Percentiles rank a stretch among this genome's conserved stretches.
These are phyloP conservation scores for Yponomeuta sedellus DNA, from an alignment of 2,888 invertebrate species.

Conservation along the genomic window DNA sequence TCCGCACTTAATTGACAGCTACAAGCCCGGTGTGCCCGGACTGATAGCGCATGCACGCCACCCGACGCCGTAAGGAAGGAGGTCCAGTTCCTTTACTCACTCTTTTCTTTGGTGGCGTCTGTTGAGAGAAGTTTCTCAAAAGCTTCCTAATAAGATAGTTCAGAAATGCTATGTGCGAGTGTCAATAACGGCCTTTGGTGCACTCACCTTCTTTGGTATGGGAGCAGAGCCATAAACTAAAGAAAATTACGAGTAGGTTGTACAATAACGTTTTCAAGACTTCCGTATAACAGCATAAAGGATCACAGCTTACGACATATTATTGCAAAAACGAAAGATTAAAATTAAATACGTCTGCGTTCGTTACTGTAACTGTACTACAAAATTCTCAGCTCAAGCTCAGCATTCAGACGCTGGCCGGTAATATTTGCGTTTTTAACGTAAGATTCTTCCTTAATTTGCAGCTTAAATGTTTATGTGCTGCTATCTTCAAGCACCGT, in stretches of 20 bases:
- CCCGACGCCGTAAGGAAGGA: background rate
- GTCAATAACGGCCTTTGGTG: too few species aligned
- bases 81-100: background rate
- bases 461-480: background rate
- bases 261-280: too few species aligned
- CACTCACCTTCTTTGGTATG: too few species aligned
- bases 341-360: background rate
- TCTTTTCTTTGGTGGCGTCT: too few species aligned
- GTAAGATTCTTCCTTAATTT: background rate
- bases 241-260: too few species aligned
- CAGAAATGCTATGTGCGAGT: too few species aligned
- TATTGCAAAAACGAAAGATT: background rate
- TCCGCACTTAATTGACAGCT: constrained; percentile 41
- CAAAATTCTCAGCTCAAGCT: background rate
- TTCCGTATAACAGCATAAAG: too few species aligned
- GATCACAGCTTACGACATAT: too few species aligned
- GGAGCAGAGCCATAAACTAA: too few species aligned
- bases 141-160: background rate
- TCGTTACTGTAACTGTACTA: background rate
- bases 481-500: background rate
- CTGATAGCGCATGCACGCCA: constrained; percentile 18
- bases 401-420: background rate
- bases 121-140: too few species aligned
- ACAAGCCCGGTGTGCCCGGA: constrained; percentile 23
- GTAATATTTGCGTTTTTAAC: constrained; percentile 6